Evolutionary conservation across 2,113 vertebrate genomes (phyloP).

Genomic region (Psettodes erumei): DNA sequence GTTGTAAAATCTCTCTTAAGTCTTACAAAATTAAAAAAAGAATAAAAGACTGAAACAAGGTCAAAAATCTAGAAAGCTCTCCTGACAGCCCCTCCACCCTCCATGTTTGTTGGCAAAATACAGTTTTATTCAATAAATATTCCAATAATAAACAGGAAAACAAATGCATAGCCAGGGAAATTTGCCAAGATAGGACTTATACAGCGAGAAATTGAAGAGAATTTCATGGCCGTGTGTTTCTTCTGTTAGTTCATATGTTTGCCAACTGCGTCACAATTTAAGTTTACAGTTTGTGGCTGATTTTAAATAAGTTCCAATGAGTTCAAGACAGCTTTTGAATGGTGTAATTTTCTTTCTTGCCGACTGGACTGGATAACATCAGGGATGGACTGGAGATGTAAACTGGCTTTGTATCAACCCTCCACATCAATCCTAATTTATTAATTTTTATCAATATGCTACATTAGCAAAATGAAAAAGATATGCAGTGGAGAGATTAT

Average conservation of each 20-base stretch:
- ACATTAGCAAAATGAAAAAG: background rate
- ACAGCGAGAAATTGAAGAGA: constrained; percentile 15
- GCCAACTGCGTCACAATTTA: too few species aligned
- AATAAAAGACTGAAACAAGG: constrained; percentile 28
- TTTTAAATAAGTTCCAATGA: constrained; percentile 15
- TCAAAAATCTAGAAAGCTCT: constrained; percentile 12
- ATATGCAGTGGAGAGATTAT: background rate
- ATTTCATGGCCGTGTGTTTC: constrained; percentile 22
- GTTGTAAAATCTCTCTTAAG: constrained; percentile 30
- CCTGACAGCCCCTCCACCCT: background rate
- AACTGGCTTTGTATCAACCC: background rate
- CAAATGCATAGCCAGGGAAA: constrained; percentile 4
- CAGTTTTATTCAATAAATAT: background rate
- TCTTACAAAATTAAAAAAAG: constrained; percentile 13
- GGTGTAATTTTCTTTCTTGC: background rate
- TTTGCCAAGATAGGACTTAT: constrained; percentile 15
- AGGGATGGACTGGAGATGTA: constrained; percentile 21
- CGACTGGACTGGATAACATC: constrained; percentile 11
- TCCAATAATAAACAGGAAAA: constrained; percentile 2
- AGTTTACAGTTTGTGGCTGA: background rate
- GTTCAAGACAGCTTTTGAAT: background rate
- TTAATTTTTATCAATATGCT: background rate
- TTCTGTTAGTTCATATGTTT: too few species aligned
- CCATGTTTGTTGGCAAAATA: background rate
- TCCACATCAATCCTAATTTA: background rate